These are phyloP conservation scores for Pseudomugil tenellus DNA, from an alignment of 2,797 vertebrate genomes.

Conservation along the genomic window DNA sequence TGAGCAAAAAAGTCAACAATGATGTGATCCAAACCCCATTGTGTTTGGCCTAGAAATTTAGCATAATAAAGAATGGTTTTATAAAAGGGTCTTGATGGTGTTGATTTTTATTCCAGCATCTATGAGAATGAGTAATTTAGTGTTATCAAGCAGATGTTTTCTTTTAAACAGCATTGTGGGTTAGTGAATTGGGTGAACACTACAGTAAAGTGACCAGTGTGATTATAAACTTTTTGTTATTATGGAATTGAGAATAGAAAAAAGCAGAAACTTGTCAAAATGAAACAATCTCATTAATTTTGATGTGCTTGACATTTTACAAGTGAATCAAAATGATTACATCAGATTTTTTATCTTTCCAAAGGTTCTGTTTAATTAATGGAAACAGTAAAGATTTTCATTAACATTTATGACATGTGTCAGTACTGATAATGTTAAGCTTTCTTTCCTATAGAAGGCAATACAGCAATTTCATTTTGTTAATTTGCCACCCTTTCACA, in stretches of 20 bases:
- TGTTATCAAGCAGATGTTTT: constrained; percentile 13
- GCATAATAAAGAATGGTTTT: constrained; percentile 2
- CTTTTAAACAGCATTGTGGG: constrained; percentile 8
- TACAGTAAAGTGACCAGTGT: constrained; percentile 13
- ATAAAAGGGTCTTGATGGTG: constrained; percentile 18
- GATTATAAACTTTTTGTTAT: constrained; percentile 24
- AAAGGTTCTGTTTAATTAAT: constrained; percentile 38
- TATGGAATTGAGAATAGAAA: neutral
- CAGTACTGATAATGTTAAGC: constrained; percentile 22
- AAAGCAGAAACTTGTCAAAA: constrained; percentile 32
- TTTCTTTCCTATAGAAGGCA: constrained; percentile 19
- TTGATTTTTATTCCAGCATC: constrained; percentile 21
- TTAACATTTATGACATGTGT: constrained; percentile 33
- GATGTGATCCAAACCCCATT: constrained; percentile 6
- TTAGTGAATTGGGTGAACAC: constrained; percentile 9
- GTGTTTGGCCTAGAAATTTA: constrained; percentile 10
- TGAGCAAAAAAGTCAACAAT: neutral
- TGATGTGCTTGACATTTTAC: constrained; percentile 29
- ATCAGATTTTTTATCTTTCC: constrained; percentile 4
- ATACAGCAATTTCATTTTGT: constrained; percentile 33
- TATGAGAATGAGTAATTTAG: constrained; percentile 11
- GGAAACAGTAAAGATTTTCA: constrained; percentile 16
- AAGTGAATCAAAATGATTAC: constrained; percentile 26
- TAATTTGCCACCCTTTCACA: constrained; percentile 31
- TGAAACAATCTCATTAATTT: constrained; percentile 51